Evolutionary conservation across 2,888 invertebrate genomes (phyloP).

Genomic region (Amiota minor): DNA sequence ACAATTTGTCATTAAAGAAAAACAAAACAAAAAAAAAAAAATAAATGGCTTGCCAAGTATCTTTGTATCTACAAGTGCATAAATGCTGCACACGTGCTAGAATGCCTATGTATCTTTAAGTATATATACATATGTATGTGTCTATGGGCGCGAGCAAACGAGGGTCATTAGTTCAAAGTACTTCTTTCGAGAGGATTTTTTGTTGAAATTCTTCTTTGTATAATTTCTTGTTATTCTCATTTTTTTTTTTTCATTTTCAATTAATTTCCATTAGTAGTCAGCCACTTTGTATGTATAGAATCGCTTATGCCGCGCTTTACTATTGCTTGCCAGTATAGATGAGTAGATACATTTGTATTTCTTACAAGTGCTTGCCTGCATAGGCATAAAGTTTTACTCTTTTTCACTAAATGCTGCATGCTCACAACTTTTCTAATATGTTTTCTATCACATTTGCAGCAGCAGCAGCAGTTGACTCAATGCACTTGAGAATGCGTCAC

Average conservation of each 20-base stretch:
- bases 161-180: conserved; percentile 14
- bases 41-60: not conserved
- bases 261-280: conserved; percentile 1
- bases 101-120: not conserved
- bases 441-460: conserved; percentile 1
- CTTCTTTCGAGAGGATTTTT: not conserved
- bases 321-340: too few relatives aligned
- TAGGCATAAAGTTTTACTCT: too few relatives aligned
- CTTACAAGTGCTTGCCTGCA: too few relatives aligned
- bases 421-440: not conserved
- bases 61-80: not conserved
- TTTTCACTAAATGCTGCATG: not conserved
- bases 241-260: not conserved
- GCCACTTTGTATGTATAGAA: not conserved
- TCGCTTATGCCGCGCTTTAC: not conserved
- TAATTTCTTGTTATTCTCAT: not conserved
- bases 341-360: too few relatives aligned
- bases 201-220: not conserved
- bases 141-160: not conserved
- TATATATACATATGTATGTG: not conserved
- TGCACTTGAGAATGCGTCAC: conserved; percentile 2
- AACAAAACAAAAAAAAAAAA: too few relatives aligned
- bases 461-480: not conserved
- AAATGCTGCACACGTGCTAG: conserved; percentile 8
- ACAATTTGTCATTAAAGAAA: too few relatives aligned